Evolutionary conservation across 2,888 invertebrate species (phyloP), one percentile per base, ranked within the genome.

Genomic region (Drosophila histrio): DNA sequence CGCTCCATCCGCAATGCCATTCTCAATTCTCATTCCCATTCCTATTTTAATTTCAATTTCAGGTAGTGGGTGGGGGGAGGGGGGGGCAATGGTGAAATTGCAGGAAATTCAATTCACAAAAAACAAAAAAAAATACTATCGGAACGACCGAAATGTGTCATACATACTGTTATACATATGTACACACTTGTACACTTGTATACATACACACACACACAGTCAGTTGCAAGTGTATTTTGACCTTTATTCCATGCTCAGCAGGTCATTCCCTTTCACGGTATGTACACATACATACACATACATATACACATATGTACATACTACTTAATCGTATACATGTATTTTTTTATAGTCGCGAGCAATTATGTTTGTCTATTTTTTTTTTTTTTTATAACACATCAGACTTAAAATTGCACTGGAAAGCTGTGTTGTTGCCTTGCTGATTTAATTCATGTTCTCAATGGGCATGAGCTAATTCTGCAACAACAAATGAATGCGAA

Each of bases 41-140:
- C 22, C n/a, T 13, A 64, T 64, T 46, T 59, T 34, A 50, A 54
- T 57, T 34, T 21, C 38, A 66, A 41, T 49, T 22, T 59, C 60
- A 65, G 61, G 56, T 62, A 39, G 56, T 53, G 61, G 46, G 72
- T 24, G 63, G 24, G 17, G 30, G 36, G 22, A 32, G 19, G 24
- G 9, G 47, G 8, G 69, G 63, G 66, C 63, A 32, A 32, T 65
- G 61, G 46, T 77, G 53, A 85, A 82, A 82, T 82, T 79, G 77
- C 82, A 82, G 82, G 82, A 82, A 82, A 79, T 82, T 82, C 79
- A 82, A 82, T 82, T 82, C 82, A 85, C 62, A 77, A 7, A 11
- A 43, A 21, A 24, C 2, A 5, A 57, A 53, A 49, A 43, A 62
- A 60, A 56, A 57, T 49, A 57, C 62, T 68, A 71, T 79, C 50